Base-by-base conservation (phyloP, 2,113 vertebrate species). In the Spizaetus ornatus region DNA sequence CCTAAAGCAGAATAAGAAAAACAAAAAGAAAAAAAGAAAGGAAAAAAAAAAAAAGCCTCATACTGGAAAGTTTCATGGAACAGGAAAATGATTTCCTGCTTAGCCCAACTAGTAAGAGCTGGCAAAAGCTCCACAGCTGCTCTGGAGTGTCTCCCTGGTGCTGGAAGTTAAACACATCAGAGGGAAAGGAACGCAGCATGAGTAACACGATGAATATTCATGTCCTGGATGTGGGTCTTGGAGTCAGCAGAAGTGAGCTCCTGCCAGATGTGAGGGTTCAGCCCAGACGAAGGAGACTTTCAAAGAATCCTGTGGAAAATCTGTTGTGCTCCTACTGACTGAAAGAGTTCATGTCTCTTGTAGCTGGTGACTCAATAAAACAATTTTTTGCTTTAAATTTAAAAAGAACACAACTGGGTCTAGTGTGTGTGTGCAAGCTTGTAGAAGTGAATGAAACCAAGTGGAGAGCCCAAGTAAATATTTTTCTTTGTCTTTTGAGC, bases 201-300 rank as follows among this genome's bases (percentile, higher is more conserved):
- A 96, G 85, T 96, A 93, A 96, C 72, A 65, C 13, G 2, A 95
- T 93, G 93, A 97, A 96, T 96, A 97, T 97, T 96, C 92, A 95
- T 93, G 63, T 88, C 92, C 86, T 96, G 93, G 73, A 93, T 95
- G 93, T 95, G 93, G 78, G 56, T 91, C 94, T 91, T 89, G 94
- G 85, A 97, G 65, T 88, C 95, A 96, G 94, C 88, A 96, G 82
- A 94, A 94, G 47, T 21, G 29, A 94, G 77, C 43, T 93, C 45
- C 62, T 93, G 93, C 92, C 96, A 97, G 93, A 97, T 93, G 86
- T 82, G 86, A 59, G 34, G 77, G 83, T 76, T 94, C 77, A 95
- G 77, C 66, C 56, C 71, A 95, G 93, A 91, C 0, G 53, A 93
- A 91, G 23, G 22, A 92, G 83, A 58, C 92, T 95, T 94, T 95